phyloP scores from a whole-genome alignment of 2,113 vertebrate species.

The Oryzias woworae region DNA sequence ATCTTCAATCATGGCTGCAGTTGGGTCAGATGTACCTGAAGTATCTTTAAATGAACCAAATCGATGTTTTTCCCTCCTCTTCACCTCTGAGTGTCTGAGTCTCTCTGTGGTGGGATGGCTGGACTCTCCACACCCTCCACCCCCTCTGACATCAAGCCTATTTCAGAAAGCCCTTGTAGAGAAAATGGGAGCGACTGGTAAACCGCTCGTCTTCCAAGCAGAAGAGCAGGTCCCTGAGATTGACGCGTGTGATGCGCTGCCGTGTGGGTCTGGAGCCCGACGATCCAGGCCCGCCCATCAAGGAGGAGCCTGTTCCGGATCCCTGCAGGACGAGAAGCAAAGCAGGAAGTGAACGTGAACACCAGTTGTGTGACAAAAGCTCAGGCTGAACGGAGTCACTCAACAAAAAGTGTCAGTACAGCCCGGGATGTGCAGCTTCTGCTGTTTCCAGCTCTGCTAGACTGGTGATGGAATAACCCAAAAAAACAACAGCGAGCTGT shows the following conservation, averaged over 20 bases:
- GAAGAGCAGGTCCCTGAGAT: slow-evolving; percentile 99
- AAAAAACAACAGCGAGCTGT: no score
- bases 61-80: slow-evolving; percentile 16
- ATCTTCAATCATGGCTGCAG: slow-evolving; percentile 35
- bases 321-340: slow-evolving; percentile 74
- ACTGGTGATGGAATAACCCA: no score
- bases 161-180: slow-evolving; percentile 98
- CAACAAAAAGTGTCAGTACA: no score
- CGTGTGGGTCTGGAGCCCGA: slow-evolving; percentile 88
- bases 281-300: slow-evolving; percentile 82
- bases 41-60: slow-evolving; percentile 30
- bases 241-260: slow-evolving; percentile 97
- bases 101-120: slow-evolving; percentile 30
- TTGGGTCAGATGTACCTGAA: slow-evolving; percentile 25
- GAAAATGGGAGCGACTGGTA: slow-evolving; percentile 94
- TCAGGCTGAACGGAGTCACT: no score
- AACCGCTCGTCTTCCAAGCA: slow-evolving; percentile 96
- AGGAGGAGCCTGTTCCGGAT: slow-evolving; percentile 80
- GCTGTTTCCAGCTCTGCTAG: no score
- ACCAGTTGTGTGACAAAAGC: background rate
- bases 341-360: background rate
- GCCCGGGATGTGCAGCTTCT: no score
- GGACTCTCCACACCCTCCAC: slow-evolving; percentile 39
- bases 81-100: slow-evolving; percentile 27
- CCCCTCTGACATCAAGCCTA: slow-evolving; percentile 71